Evolutionary conservation across 2,113 vertebrate genomes (phyloP).

Genomic region (Diadophis punctatus): DNA sequence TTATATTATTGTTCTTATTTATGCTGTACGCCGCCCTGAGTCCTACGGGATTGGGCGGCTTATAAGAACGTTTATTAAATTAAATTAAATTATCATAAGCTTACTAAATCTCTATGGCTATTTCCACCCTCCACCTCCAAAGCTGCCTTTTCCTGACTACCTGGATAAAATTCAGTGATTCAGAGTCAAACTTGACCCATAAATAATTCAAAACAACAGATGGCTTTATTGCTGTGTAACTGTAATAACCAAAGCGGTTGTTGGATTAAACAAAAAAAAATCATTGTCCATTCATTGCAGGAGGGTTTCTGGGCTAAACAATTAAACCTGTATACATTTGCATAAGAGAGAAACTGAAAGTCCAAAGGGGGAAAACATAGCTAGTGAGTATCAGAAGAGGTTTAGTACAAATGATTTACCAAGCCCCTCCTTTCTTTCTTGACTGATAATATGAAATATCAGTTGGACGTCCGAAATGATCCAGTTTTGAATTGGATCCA

Average conservation of each 20-base stretch:
- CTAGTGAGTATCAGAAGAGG: background rate
- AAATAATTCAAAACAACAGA: slow-evolving; percentile 21
- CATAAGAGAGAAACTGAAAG: background rate
- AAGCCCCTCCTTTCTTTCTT: background rate
- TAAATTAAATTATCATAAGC: background rate
- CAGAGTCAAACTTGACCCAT: background rate
- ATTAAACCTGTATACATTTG: background rate
- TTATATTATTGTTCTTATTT: too few species aligned
- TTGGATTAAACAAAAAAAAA: background rate
- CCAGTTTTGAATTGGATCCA: background rate
- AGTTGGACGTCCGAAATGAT: background rate
- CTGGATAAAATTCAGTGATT: slow-evolving; percentile 10
- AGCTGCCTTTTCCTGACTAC: background rate
- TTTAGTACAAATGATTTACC: background rate
- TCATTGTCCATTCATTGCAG: background rate
- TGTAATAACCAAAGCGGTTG: background rate
- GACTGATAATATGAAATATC: background rate
- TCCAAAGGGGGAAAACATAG: background rate
- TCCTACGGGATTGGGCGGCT: too few species aligned
- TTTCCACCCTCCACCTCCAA: too few species aligned
- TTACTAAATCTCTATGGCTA: background rate
- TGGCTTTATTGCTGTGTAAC: background rate
- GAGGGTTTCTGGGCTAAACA: background rate
- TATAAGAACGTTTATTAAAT: too few species aligned
- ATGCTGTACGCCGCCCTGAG: too few species aligned